Percentiles rank a stretch among this genome's conserved stretches.
phyloP scores from a whole-genome alignment of 2,797 vertebrate species.

The Corythornis leucogaster region DNA sequence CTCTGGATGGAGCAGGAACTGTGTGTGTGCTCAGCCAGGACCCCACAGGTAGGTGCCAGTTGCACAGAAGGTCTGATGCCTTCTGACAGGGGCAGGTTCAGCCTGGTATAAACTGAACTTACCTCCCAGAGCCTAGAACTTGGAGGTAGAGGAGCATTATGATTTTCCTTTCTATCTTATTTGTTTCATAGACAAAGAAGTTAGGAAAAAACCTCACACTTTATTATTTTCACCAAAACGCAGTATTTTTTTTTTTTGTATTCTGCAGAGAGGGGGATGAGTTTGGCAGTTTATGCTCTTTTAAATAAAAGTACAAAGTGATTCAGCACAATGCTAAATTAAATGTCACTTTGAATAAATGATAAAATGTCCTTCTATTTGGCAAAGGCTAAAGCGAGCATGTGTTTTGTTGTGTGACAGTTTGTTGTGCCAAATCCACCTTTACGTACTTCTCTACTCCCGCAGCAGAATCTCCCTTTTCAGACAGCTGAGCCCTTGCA shows the following conservation, averaged over 20 bases:
- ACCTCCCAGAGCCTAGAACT: neutral
- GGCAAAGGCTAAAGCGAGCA: neutral
- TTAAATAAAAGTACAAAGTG: neutral
- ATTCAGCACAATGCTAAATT: neutral
- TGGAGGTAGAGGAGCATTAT: too few species aligned
- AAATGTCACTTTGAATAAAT: neutral
- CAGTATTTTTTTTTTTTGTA: neutral
- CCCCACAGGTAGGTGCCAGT: accelerated
- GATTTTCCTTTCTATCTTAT: neutral
- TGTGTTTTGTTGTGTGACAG: neutral
- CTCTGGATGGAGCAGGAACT: neutral
- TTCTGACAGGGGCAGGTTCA: neutral
- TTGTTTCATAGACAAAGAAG: neutral
- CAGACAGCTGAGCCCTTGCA: neutral
- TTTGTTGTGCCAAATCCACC: neutral
- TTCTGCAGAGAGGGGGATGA: neutral
- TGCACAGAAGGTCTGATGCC: accelerated
- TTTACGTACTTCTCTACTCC: neutral
- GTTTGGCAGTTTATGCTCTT: neutral
- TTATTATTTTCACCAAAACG: neutral
- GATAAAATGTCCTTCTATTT: neutral
- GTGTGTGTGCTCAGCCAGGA: neutral
- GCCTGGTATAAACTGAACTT: accelerated
- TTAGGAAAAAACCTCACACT: accelerated
- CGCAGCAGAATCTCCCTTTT: neutral